Evolutionary conservation across 2,113 vertebrate genomes (phyloP).

Genomic region (Quiscalus mexicanus): DNA sequence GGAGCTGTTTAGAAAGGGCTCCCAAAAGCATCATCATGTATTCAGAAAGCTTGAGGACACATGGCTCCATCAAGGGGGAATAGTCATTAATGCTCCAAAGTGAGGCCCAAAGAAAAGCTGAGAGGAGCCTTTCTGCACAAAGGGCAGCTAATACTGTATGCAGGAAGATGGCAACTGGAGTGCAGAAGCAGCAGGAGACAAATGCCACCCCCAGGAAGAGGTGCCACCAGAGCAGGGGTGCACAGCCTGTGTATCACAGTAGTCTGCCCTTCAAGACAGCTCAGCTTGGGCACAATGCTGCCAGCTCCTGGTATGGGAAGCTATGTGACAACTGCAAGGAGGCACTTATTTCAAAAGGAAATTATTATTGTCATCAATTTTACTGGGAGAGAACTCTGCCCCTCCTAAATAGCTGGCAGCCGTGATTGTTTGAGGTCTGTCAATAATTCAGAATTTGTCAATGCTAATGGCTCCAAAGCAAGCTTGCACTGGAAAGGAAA

Average conservation of each 20-base stretch:
- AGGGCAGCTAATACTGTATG: not conserved
- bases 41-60: not conserved
- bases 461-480: not conserved
- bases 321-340: not conserved
- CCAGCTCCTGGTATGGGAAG: not conserved
- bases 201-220: not conserved
- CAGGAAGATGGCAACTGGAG: not conserved
- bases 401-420: not conserved
- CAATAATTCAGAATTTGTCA: not conserved
- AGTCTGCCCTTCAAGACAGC: not conserved
- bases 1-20: not conserved
- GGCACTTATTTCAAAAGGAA: not conserved
- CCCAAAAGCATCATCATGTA: fast-evolving
- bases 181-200: not conserved
- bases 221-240: not conserved
- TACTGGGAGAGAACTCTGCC: not conserved
- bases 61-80: fast-evolving
- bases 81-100: not conserved
- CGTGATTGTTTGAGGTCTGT: not conserved
- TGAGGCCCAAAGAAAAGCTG: fast-evolving
- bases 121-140: not conserved
- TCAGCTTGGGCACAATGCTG: not conserved
- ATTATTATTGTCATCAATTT: not conserved
- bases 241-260: not conserved
- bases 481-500: constrained; percentile 33